Conservation (phyloP, 2,797 vertebrate species). For the Malacoraja senta region DNA sequence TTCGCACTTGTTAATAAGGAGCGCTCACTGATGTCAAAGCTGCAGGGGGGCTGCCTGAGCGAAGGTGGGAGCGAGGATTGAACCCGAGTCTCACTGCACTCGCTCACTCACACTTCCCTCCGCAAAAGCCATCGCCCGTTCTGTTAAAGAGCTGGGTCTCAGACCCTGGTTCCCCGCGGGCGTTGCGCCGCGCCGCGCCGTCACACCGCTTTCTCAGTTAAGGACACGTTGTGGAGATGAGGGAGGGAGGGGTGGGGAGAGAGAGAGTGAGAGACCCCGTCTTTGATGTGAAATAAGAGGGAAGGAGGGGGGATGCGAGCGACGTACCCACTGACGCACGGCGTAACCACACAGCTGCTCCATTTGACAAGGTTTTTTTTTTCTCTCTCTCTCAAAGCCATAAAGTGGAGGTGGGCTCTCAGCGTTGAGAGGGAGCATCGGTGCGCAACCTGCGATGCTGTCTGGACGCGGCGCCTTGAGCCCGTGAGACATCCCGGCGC, state of each 20-base stretch:
- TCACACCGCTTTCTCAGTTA: not conserved
- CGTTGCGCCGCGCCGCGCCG: not conserved
- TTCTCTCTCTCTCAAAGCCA: not conserved
- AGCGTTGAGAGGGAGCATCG: not conserved
- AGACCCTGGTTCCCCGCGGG: not conserved
- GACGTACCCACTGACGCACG: conserved; percentile 24
- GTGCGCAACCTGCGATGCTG: not conserved
- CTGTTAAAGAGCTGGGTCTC: not conserved
- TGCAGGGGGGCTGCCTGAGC: not conserved
- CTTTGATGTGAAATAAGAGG: not conserved
- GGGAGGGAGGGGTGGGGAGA: not conserved
- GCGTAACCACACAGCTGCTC: conserved; percentile 23
- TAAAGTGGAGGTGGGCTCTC: conserved; percentile 31
- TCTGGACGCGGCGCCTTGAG: not conserved
- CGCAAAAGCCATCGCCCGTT: not conserved
- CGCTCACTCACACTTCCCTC: no score
- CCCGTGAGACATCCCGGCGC: not conserved
- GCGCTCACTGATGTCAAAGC: not conserved
- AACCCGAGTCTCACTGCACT: not conserved
- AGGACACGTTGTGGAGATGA: not conserved
- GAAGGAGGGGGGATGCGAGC: not conserved
- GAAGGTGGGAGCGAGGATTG: not conserved
- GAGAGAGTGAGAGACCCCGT: not conserved
- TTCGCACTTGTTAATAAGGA: no score
- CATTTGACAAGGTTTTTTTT: not conserved